Evolutionary conservation across 2,888 invertebrate genomes (phyloP).

Genomic region (Thysanoteuthis rhombus): DNA sequence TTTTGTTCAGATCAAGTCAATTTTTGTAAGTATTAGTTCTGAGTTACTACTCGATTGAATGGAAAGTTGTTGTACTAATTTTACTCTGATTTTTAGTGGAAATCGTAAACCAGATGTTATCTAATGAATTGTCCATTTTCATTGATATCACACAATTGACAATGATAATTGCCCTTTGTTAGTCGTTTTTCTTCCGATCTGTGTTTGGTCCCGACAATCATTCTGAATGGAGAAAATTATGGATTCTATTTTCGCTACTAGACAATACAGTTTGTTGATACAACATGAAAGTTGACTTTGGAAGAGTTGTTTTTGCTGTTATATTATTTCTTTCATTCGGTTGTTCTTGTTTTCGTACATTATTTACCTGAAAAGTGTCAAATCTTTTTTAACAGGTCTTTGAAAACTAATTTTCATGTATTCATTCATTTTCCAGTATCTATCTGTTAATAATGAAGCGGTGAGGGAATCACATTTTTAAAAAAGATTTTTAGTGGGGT

Average conservation of each 20-base stretch:
- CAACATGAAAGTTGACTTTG: background rate
- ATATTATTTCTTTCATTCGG: background rate
- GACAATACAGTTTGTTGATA: background rate
- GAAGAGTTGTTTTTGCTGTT: background rate
- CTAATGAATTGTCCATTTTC: background rate
- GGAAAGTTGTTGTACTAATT: background rate
- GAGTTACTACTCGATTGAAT: background rate
- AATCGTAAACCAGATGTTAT: background rate
- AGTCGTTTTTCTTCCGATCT: background rate
- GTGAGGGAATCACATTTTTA: fast-evolving
- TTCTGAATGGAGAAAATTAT: background rate
- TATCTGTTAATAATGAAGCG: background rate
- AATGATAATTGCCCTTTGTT: background rate
- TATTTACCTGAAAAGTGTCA: background rate
- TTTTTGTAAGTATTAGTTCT: too few relatives aligned
- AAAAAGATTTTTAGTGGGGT: background rate
- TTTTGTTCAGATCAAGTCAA: background rate
- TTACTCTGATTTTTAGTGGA: background rate
- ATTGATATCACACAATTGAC: background rate
- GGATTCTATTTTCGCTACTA: background rate
- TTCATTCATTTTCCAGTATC: background rate
- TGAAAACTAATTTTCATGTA: background rate
- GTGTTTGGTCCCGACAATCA: background rate
- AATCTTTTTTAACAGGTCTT: background rate
- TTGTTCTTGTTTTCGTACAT: background rate